Evolutionary conservation across 1,140 invertebrate species (phyloP), one percentile per base, ranked within the genome.

Genomic region (Diplogasteroides magnus): DNA sequence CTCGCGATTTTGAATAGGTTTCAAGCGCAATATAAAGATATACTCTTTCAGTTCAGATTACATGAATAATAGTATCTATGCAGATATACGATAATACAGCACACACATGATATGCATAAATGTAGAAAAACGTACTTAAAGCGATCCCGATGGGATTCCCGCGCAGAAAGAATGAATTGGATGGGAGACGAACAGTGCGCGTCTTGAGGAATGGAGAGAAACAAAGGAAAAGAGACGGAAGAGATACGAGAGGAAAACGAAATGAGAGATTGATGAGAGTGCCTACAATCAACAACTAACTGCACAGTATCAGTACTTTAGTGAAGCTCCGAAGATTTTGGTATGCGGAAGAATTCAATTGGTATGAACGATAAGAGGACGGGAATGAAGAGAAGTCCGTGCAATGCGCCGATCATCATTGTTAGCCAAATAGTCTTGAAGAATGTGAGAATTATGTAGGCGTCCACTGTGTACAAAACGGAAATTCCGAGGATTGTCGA

Each of bases 341-440:
- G 73, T 48, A 81, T 78, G 32, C 74, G 73, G 71, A 79, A 81
- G 61, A 81, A 79, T n/a, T 31, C 64, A 28, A 81, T 71, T 23
- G 79, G 79, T 62, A 84, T 68, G 19, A 84, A 75, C n/a, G 84
- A 84, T 25, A 86, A 76, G 61, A 86, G 69, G 0, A 85, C 83
- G 0, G 95, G 94, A 11, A 97, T 85, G 1, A 98, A 85, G 74
- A 97, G 89, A 0, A 97, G 86, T 0, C 93, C 93, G 80, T 98
- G 94, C 85, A 95, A 88, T 0, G 93, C 90, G 29, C 94, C 94
- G 74, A 96, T 91, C 80, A 94, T 89, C 73, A 97, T 93, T 0
- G 97, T 93, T 67, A 97, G 86, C 83, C 96, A 94, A 23, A 97
- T 93, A 87, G 96, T 96, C 85, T 97, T 97, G 85, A 97, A 97